A percentile compares a stretch with the other conserved stretches of the same genome.
Evolutionary conservation across 2,113 vertebrate genomes (phyloP).

Genomic region (Hippocampus comes): DNA sequence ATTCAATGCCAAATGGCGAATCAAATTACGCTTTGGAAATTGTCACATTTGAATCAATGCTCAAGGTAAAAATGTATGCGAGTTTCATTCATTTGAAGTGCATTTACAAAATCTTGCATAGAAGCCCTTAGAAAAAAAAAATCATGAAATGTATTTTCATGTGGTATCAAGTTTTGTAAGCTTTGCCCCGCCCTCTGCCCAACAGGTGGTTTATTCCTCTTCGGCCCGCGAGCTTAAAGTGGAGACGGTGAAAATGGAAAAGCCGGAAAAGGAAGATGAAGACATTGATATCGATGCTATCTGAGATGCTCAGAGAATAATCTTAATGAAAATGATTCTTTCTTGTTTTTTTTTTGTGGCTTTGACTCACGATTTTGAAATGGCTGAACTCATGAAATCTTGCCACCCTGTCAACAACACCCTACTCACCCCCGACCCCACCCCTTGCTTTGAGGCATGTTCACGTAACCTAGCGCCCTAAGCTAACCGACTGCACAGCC

Average conservation of each 20-base stretch:
- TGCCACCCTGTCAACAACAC: neutral
- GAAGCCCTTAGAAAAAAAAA: too few species aligned
- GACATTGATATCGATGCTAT: slow-evolving; percentile 99
- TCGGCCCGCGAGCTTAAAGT: slow-evolving; percentile 91
- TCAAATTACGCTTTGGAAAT: too few species aligned
- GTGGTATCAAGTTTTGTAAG: too few species aligned
- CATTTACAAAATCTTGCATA: too few species aligned
- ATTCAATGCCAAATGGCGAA: too few species aligned
- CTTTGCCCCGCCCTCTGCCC: neutral
- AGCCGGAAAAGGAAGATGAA: slow-evolving; percentile 82
- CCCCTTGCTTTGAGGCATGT: slow-evolving; percentile 55
- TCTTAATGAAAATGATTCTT: slow-evolving; percentile 25
- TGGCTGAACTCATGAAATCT: slow-evolving; percentile 28
- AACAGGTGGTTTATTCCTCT: slow-evolving; percentile 92
- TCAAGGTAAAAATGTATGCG: too few species aligned
- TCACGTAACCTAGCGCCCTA: slow-evolving; percentile 55
- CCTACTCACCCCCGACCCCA: neutral
- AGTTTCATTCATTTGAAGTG: too few species aligned
- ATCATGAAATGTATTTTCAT: too few species aligned
- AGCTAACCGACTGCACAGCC: slow-evolving; percentile 60
- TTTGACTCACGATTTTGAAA: slow-evolving; percentile 39
- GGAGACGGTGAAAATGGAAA: slow-evolving; percentile 86
- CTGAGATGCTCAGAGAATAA: slow-evolving; percentile 60
- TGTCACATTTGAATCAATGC: too few species aligned
- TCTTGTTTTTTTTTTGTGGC: slow-evolving; percentile 44